Evolutionary conservation across 1,140 invertebrate species (phyloP), one percentile per base, ranked within the genome.

Genomic region (Eufriesea mexicana): DNA sequence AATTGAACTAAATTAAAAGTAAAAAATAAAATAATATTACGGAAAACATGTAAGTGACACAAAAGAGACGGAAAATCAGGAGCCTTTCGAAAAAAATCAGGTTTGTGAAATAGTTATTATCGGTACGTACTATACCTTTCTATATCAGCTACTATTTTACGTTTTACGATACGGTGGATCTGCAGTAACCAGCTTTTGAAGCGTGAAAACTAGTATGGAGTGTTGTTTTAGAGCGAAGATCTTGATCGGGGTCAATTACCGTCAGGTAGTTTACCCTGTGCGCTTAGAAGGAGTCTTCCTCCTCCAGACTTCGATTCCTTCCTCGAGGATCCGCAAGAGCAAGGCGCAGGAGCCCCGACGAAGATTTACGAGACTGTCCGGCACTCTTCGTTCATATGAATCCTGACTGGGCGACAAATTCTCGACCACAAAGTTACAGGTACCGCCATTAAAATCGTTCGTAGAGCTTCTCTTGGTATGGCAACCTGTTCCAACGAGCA

Each of bases 391-490:
- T n/a, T 64, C 54, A 2, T 51, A 54, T 28, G 59, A 79, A 57
- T 76, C 67, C 70, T 84, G 16, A 28, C 70, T 47, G 74, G 59
- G 74, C 73, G 74, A 88, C 85, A 84, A 89, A 85, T 86, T 81
- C 18, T 62, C 54, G 28, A 82, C 75, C 64, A 18, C 83, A 86
- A 67, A 77, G 67, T 68, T 68, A n/a, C 77, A 84, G 78, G 72
- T 84, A 83, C 64, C 62, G 66, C 20, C 78, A 68, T 80, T 81
- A 81, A 86, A 64, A 73, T 67, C 45, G 23, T 66, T 81, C 59
- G 71, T 75, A 81, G 73, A 68, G 73, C 81, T 80, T 79, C 77
- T 45, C 51, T 54, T 8, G 76, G 35, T 59, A 25, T 55, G 23
- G 67, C 77, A 72, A 59, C 61, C 51, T 68, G 59, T 79, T 79